Base-by-base conservation (phyloP, 53 echinoderm and acorn worm species). In the Apostichopus leukothele region DNA sequence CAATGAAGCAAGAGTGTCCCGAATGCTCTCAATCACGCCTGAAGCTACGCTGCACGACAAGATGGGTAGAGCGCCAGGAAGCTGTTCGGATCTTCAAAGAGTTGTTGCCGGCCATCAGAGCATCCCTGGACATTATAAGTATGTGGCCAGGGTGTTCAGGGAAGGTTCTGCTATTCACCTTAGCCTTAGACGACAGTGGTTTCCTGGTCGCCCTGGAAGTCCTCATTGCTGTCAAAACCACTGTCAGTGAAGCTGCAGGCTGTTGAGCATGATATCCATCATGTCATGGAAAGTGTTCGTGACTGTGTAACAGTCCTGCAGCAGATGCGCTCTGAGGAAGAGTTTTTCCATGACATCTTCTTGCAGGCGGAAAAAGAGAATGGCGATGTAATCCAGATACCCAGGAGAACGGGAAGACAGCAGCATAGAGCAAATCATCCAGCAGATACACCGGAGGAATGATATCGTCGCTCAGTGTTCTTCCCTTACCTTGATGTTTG, bases 401-500 rank as follows among this genome's bases (percentile, higher is more conserved):
- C 76, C 76, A 76, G 76, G 23, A 76, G 18, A 21, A 21, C 76
- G 10, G 18, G 76, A 76, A 76, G 76, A 76, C 76, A 76, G 23
- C 16, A 21, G 21, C 76, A 76, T 76, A 16, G 76, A n/a, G 76
- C 10, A 22, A 76, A 76, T 76, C 76, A 76, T 22, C 76, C 76
- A n/a, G 76, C 76, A 76, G 76, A 22, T 9, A 76, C 76, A 76
- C 76, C 76, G 23, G 76, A 76, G 23, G 76, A 22, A 76, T 76
- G 14, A 16, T 76, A 76, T 21, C 10, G 76, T 14, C 76, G n/a
- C 23, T 76, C 23, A 16, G 23, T 14, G 14, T 76, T 76, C 25
- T 25, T 25, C 25, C 25, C 25, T 25, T 25, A 25, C 23, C 23
- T 76, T 22, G 23, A 76, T 76, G 76, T 76, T 76, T 76, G 76